phyloP scores from a whole-genome alignment of 2,113 vertebrate genomes.

The Burhinus bistriatus region DNA sequence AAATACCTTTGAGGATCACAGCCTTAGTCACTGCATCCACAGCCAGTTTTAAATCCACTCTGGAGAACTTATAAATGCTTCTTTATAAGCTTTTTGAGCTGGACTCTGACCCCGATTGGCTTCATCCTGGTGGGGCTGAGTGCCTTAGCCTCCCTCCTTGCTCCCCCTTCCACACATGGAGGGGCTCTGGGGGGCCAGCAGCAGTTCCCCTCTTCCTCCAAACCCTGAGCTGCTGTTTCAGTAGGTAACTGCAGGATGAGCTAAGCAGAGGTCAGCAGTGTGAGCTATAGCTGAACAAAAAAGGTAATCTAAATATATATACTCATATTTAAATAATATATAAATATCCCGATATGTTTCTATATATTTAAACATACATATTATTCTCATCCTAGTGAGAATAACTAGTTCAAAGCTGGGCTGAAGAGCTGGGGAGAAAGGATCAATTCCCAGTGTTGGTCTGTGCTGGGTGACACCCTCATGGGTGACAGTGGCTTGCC shows the following conservation, averaged over 20 bases:
- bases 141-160: background rate
- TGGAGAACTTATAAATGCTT: background rate
- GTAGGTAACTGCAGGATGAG: background rate
- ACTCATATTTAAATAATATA: background rate
- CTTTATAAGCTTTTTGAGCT: background rate
- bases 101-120: background rate
- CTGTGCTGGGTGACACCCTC: background rate
- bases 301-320: background rate
- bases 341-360: background rate
- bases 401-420: background rate
- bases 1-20: background rate
- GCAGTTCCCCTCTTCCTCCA: background rate
- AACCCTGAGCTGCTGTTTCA: background rate
- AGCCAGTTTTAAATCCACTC: slow-evolving; percentile 7
- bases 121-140: background rate
- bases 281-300: background rate
- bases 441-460: background rate
- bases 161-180: background rate
- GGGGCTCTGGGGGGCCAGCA: accelerated
- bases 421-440: background rate
- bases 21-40: background rate
- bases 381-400: background rate
- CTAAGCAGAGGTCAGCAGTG: background rate
- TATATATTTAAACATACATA: background rate
- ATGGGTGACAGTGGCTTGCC: background rate